A percentile compares a stretch with the other conserved stretches of the same genome.
phyloP scores from a whole-genome alignment of 1,140 invertebrate genomes.

The Rhyzopertha dominica region DNA sequence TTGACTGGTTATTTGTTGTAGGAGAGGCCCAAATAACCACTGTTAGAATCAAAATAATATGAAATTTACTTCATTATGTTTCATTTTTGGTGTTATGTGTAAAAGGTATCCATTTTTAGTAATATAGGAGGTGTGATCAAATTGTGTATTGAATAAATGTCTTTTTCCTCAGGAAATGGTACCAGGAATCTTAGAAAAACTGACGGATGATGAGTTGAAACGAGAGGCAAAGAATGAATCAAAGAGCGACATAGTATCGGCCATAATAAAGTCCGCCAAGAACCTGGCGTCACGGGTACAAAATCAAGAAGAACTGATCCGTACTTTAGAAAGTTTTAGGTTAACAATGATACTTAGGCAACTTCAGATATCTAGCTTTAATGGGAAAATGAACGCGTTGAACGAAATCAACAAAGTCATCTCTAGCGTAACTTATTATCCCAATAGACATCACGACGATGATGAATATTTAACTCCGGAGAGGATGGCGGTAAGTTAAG shows the following conservation, averaged over 20 bases:
- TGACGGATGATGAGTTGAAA: slow-evolving; percentile 96
- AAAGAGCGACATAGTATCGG: slow-evolving; percentile 87
- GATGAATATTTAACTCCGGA: slow-evolving; percentile 93
- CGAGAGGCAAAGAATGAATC: slow-evolving; percentile 95
- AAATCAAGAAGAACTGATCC: slow-evolving; percentile 77
- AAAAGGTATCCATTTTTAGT: too few species aligned
- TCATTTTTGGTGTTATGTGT: too few species aligned
- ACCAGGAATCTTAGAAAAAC: slow-evolving; percentile 83
- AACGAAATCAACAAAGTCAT: slow-evolving; percentile 99
- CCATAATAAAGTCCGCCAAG: slow-evolving; percentile 85
- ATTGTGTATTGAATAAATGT: too few species aligned
- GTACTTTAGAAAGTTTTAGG: slow-evolving; percentile 90
- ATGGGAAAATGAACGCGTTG: slow-evolving; percentile 98
- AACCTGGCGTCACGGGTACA: slow-evolving; percentile 74
- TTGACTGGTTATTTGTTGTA: too few species aligned
- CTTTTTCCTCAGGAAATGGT: slow-evolving; percentile 78
- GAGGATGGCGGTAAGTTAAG: slow-evolving; percentile 78
- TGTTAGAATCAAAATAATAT: too few species aligned
- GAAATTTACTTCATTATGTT: too few species aligned
- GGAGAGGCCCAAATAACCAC: too few species aligned
- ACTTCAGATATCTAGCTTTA: slow-evolving; percentile 95
- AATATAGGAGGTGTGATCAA: too few species aligned
- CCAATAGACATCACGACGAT: slow-evolving; percentile 70
- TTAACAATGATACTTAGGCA: slow-evolving; percentile 94
- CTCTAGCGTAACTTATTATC: slow-evolving; percentile 82